phyloP scores from a whole-genome alignment of 1,140 invertebrate species.

The Acromyrmex heyeri region DNA sequence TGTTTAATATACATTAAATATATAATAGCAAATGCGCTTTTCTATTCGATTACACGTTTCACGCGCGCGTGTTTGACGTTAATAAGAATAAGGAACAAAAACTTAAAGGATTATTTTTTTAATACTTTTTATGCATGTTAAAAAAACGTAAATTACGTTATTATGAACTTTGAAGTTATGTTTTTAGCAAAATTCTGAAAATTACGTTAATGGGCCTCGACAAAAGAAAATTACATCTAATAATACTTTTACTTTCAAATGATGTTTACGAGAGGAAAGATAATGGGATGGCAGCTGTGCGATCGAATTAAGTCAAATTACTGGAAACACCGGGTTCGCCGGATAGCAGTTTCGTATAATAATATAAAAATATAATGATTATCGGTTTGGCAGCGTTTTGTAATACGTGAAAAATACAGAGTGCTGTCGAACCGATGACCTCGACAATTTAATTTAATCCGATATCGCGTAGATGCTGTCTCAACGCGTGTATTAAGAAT shows the following conservation, averaged over 20 bases:
- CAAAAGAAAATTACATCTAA: constrained; percentile 49
- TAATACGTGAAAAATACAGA: constrained; percentile 18
- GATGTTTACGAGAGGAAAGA: not conserved
- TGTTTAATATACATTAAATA: not conserved
- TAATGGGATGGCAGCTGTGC: constrained; percentile 31
- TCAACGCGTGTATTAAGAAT: constrained; percentile 25
- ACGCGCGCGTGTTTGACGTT: not conserved
- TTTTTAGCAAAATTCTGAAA: constrained; percentile 17
- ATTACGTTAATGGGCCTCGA: constrained; percentile 49
- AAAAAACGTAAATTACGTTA: constrained; percentile 4
- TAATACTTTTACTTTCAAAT: constrained; percentile 46
- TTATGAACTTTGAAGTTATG: not conserved
- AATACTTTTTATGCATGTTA: not conserved
- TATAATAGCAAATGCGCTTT: not conserved
- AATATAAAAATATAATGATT: constrained; percentile 46
- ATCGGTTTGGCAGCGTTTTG: constrained; percentile 39
- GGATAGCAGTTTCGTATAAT: constrained; percentile 32
- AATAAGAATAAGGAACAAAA: not conserved
- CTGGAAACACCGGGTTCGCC: constrained; percentile 16
- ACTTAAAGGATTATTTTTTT: not conserved
- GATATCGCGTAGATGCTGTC: not conserved
- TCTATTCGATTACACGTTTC: not conserved
- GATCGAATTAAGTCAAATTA: constrained; percentile 51
- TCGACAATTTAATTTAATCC: constrained; percentile 37
- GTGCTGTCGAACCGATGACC: constrained; percentile 9